Evolutionary conservation across 2,888 invertebrate species (phyloP).

Genomic region (Thecocarcelia acutangulata): DNA sequence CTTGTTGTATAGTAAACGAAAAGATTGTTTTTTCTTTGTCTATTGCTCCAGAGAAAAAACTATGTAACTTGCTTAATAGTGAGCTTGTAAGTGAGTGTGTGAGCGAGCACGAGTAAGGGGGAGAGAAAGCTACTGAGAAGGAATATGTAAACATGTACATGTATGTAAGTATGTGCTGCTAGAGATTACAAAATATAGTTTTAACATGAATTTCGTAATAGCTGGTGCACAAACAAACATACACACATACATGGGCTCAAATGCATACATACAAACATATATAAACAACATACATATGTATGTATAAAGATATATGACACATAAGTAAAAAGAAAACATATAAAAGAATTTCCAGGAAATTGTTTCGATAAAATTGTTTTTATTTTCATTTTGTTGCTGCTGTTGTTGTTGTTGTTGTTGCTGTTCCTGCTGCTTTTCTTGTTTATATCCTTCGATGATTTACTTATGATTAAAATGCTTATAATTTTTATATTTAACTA

Average conservation of each 20-base stretch:
- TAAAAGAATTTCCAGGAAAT: constrained; percentile 60
- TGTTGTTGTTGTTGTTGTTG: neutral
- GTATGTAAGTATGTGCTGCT: neutral
- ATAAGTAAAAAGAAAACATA: neutral
- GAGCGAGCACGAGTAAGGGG: no score
- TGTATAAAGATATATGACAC: neutral
- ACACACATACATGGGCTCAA: constrained; percentile 9
- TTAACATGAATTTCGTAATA: constrained; percentile 67
- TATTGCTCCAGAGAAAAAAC: constrained; percentile 22
- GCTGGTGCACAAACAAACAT: constrained; percentile 59
- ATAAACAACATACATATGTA: neutral
- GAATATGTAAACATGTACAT: no score
- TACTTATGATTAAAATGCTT: constrained; percentile 63
- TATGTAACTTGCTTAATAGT: neutral
- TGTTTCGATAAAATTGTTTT: constrained; percentile 44
- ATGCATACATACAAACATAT: neutral
- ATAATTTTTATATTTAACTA: constrained; percentile 37
- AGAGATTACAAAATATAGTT: constrained; percentile 5
- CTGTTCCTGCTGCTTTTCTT: constrained; percentile 16
- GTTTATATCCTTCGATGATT: constrained; percentile 57
- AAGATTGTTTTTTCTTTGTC: constrained; percentile 21
- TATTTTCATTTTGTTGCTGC: constrained; percentile 2
- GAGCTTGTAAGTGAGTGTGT: neutral
- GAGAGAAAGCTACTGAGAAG: no score
- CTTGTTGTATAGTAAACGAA: neutral